Conservation (phyloP, 2,797 vertebrate genomes). For the Pantherophis vulpinus region DNA sequence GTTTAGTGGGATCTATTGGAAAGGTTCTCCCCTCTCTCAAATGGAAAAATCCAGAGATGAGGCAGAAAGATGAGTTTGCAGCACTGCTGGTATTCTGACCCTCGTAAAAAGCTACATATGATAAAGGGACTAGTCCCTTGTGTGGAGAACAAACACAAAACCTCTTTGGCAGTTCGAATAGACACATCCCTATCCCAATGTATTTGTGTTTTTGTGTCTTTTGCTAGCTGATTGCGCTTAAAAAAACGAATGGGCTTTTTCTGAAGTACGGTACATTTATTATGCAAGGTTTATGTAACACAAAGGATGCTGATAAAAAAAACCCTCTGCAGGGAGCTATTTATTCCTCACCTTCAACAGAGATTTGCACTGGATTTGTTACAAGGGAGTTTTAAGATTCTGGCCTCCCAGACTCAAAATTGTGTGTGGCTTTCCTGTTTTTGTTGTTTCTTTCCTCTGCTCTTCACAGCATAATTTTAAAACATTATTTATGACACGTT, state of each 20-base stretch:
- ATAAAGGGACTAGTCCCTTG: neutral
- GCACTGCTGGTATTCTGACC: neutral
- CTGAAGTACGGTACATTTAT: neutral
- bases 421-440: constrained; percentile 5
- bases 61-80: neutral
- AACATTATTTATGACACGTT: constrained; percentile 58
- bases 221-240: neutral
- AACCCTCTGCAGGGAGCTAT: neutral
- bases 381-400: neutral
- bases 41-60: neutral
- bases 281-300: neutral
- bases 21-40: neutral
- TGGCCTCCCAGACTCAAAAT: neutral
- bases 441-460: neutral
- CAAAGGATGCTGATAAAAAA: neutral
- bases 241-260: neutral
- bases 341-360: neutral
- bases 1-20: neutral
- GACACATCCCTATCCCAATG: neutral
- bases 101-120: neutral
- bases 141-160: neutral
- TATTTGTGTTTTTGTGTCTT: neutral
- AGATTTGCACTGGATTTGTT: neutral
- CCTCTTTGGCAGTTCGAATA: neutral
- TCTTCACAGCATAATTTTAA: constrained; percentile 2